Base-by-base conservation (phyloP, 2,888 invertebrate species). In the Calliopum simillimum region DNA sequence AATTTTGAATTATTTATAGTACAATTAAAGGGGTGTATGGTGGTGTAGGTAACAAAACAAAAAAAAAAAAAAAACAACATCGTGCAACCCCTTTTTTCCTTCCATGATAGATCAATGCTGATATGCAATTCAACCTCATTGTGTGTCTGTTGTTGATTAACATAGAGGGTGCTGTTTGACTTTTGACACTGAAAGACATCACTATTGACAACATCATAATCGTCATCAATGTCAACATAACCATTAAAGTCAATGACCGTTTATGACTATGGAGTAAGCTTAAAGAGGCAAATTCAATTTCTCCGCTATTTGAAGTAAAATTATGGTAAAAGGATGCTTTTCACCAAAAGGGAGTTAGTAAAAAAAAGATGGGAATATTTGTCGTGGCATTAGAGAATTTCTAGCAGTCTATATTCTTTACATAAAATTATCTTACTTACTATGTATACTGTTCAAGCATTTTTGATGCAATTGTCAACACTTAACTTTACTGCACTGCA, bases 211-310 rank as follows among this genome's bases (percentile, higher is more conserved):
- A 23, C 64, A 25, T 64, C 51, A 51, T n/a, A 25, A 49, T 14
- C 23, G 53, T 51, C 53, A 64, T 25, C 64, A 13, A 41, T 51
- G 53, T 51, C 64, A 64, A 16, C 19, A 16, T 16, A 3, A 25
- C 41, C 46, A 64, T 64, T 53, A 25, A n/a, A 51, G 43, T 64
- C 64, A 64, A 53, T 4, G 19, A 19, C 51, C 16, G 16, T 21
- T 19, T 51, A 16, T 33, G 33, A 33, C 33, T 33, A 33, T 33
- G 33, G 33, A 33, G 8, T 8, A 33, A 33, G 5, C 8, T 33
- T 8, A 33, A 8, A 8, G 33, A 33, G 5, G 33, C 33, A 33
- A 33, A 16, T 51, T 11, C n/a, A 11, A 21, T 13, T 51, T 3
- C n/a, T n/a, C n/a, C n/a, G n/a, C n/a, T n/a, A n/a, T n/a, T n/a